Base-by-base conservation (phyloP, 2,888 invertebrate genomes). In the Caenorhabditis afra region DNA sequence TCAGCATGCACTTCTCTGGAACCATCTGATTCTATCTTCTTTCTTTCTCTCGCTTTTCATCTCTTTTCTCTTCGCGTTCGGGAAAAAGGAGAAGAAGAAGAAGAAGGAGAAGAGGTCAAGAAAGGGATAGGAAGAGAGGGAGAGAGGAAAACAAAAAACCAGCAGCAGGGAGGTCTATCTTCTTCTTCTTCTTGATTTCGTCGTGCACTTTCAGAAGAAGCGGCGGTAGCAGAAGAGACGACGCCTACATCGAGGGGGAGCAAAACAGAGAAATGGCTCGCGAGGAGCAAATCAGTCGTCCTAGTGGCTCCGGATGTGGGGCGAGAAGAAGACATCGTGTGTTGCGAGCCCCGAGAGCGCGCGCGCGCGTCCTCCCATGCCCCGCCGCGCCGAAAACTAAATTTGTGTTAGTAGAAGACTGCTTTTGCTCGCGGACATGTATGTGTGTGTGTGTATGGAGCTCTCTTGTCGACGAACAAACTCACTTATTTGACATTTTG, bases 401-500 rank as follows among this genome's bases (percentile, higher is more conserved):
- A 73, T 73, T 73, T 73, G 73, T 64, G 70, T 70, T 70, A 67
- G 67, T 7, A 45, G n/a, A n/a, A n/a, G 53, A 35, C 29, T 39
- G 57, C 22, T 41, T 62, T 45, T 39, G 39, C 12, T 14, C 16
- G 47, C 20, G 61, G n/a, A n/a, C 49, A 37, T 52, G 64, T 29
- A 29, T 29, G 29, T 7, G 7, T 29, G 29, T 29, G 7, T 29
- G 29, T 29, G 29, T 3, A 7, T 3, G 29, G 29, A 29, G 29
- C 29, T 29, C 50, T 71, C 70, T 70, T 62, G 53, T 71, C 62
- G 71, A 58, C 73, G 73, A 73, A 73, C 73, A 73, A 73, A 73
- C 73, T 73, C 73, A 73, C 73, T 73, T 73, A 73, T 73, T 73
- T 73, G 73, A 64, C 73, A 64, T 73, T 73, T 73, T 64, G 61